A percentile compares a stretch with the other conserved stretches of the same genome.
Conservation (phyloP, 1,140 invertebrate species). For the Hermetia illucens region DNA sequence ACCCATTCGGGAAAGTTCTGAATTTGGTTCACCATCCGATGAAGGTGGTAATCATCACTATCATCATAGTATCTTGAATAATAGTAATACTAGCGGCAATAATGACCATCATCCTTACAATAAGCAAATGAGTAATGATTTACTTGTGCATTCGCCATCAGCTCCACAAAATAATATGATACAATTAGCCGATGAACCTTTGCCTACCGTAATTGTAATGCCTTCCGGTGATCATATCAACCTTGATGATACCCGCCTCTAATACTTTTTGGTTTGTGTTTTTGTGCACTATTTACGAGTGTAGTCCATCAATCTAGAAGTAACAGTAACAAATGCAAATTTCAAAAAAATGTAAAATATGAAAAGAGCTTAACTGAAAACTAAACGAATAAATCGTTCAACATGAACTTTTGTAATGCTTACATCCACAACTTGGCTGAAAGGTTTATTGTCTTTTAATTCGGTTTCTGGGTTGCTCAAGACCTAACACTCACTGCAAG, state of each 20-base stretch:
- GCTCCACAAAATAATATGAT: not conserved
- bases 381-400: too few relatives aligned
- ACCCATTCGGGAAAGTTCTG: slow-evolving; percentile 28
- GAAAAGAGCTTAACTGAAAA: too few relatives aligned
- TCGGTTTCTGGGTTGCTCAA: too few relatives aligned
- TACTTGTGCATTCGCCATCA: not conserved
- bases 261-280: not conserved
- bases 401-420: too few relatives aligned
- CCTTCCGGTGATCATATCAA: not conserved
- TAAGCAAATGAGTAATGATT: not conserved
- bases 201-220: not conserved
- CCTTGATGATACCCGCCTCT: not conserved
- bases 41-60: slow-evolving; percentile 15
- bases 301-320: too few relatives aligned
- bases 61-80: slow-evolving; percentile 9
- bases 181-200: not conserved
- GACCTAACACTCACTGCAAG: too few relatives aligned
- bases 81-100: slow-evolving; percentile 1
- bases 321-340: too few relatives aligned
- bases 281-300: too few relatives aligned
- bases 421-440: too few relatives aligned
- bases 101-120: not conserved
- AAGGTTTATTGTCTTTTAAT: too few relatives aligned
- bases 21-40: slow-evolving; percentile 28
- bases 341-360: too few relatives aligned